phyloP scores from a whole-genome alignment of 2,888 invertebrate species.

The Dryadula phaetusa region DNA sequence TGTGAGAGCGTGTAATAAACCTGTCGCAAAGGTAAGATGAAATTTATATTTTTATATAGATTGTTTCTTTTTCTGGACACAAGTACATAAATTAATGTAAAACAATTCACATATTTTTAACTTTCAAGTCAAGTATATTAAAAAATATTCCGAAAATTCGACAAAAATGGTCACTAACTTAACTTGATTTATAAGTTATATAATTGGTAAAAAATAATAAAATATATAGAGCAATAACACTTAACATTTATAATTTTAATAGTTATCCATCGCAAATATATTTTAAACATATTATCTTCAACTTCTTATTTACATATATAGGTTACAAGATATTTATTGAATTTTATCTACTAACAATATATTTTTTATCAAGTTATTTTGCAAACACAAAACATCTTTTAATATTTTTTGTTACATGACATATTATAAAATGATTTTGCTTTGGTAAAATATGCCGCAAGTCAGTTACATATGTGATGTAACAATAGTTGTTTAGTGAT shows the following conservation, averaged over 20 bases:
- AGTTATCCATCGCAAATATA: neutral
- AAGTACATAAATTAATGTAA: neutral
- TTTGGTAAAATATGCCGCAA: constrained; percentile 28
- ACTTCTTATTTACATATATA: neutral
- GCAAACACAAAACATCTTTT: neutral
- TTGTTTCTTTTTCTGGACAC: constrained; percentile 1
- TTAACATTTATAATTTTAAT: neutral
- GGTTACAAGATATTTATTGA: neutral
- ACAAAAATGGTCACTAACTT: neutral
- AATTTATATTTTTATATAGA: neutral
- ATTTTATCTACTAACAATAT: neutral
- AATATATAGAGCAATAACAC: neutral
- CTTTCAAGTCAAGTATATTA: neutral
- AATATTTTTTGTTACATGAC: neutral
- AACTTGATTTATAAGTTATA: constrained; percentile 1
- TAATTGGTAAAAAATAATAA: neutral
- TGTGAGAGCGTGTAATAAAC: constrained; percentile 88
- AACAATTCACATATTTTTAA: neutral
- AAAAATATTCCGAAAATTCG: neutral
- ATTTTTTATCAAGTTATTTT: neutral
- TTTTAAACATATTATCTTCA: neutral
- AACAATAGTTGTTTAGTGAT: constrained; percentile 29
- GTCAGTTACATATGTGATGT: constrained; percentile 24
- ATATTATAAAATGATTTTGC: constrained; percentile 17
- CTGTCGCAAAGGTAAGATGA: constrained; percentile 85